Conservation (phyloP, 1,140 invertebrate genomes). For the Trachymyrmex cornetzi region DNA sequence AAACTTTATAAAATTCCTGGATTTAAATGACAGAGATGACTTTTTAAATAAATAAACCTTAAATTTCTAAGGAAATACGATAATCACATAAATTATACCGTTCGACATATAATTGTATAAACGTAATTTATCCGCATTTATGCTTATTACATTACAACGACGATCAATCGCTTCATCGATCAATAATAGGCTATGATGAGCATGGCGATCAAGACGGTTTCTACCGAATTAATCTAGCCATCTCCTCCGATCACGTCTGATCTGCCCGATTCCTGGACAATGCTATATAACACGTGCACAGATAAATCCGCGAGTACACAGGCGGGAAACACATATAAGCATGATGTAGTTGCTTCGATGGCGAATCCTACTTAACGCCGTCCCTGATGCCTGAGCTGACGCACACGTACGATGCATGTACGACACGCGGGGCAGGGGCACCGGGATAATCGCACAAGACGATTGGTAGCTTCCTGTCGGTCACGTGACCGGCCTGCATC, state of each 20-base stretch:
- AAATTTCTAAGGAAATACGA: not conserved
- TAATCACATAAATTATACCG: not conserved
- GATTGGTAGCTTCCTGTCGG: constrained; percentile 86
- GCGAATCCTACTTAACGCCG: constrained; percentile 84
- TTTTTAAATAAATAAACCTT: not conserved
- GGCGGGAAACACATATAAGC: constrained; percentile 8
- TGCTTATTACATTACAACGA: not conserved
- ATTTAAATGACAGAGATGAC: not conserved
- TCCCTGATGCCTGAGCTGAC: constrained; percentile 82
- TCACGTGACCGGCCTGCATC: constrained; percentile 84
- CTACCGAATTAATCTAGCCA: constrained; percentile 42
- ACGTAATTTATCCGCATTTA: not conserved
- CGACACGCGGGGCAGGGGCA: constrained; percentile 68
- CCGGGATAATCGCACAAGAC: constrained; percentile 86
- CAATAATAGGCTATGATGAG: constrained; percentile 26
- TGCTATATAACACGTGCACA: constrained; percentile 53
- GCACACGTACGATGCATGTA: constrained; percentile 69
- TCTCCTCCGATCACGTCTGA: constrained; percentile 39
- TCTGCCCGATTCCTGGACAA: constrained; percentile 44
- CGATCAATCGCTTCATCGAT: constrained; percentile 30
- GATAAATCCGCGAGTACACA: constrained; percentile 60
- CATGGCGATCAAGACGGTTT: not conserved
- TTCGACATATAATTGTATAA: not conserved
- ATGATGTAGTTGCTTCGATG: constrained; percentile 61
- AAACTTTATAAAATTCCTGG: not conserved